These are phyloP conservation scores for Oreotragus oreotragus DNA, from an alignment of 2,113 vertebrate species.

Conservation along the genomic window DNA sequence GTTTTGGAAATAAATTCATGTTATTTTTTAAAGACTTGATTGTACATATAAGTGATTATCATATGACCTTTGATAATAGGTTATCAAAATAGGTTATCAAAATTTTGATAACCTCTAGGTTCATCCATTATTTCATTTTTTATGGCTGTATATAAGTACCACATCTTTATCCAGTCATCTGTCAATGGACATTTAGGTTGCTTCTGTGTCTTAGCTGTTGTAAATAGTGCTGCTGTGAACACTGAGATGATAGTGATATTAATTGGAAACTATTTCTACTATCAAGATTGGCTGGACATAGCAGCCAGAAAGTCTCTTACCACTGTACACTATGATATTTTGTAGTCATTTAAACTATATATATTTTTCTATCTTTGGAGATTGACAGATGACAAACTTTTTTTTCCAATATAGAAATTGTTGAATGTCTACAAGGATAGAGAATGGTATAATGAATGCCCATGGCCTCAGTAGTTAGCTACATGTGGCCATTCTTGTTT, in stretches of 20 bases:
- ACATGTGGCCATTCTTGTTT: background rate
- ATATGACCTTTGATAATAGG: background rate
- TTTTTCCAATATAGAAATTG: background rate
- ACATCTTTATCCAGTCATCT: background rate
- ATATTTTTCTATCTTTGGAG: background rate
- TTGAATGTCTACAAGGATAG: background rate
- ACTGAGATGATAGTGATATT: background rate
- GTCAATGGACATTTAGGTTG: background rate
- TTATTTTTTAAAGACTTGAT: background rate
- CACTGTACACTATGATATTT: background rate
- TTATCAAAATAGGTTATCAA: too few relatives aligned
- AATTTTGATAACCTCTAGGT: background rate
- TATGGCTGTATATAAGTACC: background rate
- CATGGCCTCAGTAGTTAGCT: background rate
- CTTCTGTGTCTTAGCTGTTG: background rate
- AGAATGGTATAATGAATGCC: background rate
- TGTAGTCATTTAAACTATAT: background rate
- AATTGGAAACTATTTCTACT: background rate
- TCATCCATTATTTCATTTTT: background rate
- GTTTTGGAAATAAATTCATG: background rate
- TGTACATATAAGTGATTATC: background rate
- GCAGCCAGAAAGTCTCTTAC: background rate
- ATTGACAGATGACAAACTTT: background rate
- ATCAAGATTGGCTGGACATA: background rate
- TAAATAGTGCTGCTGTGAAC: background rate